These are phyloP conservation scores for Neotoxoptera formosana DNA, from an alignment of 1,140 invertebrate genomes.

Conservation along the genomic window DNA sequence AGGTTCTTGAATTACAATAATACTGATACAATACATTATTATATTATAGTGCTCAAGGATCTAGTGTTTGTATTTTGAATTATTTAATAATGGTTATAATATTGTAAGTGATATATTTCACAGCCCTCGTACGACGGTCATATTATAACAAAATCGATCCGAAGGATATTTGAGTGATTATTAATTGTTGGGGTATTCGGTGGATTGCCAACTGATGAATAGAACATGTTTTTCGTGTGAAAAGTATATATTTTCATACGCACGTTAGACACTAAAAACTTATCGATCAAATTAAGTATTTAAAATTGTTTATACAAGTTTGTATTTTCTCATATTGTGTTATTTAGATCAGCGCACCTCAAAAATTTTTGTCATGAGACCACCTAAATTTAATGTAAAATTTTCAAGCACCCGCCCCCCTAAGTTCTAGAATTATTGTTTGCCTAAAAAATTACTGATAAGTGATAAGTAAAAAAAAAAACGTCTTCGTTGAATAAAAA, in stretches of 20 bases:
- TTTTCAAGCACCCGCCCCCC: no score
- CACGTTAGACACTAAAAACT: not conserved
- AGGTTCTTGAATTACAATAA: slow-evolving; percentile 28
- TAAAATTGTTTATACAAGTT: not conserved
- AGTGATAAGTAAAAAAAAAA: no score
- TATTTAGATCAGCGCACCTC: no score
- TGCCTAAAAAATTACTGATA: no score
- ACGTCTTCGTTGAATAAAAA: no score
- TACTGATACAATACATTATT: not conserved
- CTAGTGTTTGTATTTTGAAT: not conserved
- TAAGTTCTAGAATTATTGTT: no score
- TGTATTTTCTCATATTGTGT: no score
- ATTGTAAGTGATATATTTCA: not conserved
- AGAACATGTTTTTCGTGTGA: not conserved
- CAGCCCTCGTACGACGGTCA: not conserved
- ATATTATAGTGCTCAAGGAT: slow-evolving; percentile 29
- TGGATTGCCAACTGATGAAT: not conserved
- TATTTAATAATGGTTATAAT: not conserved
- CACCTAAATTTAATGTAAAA: no score
- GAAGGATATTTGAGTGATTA: not conserved
- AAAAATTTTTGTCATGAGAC: no score
- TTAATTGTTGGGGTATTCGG: not conserved
- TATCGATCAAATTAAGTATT: not conserved
- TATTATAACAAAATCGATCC: not conserved
- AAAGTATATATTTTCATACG: not conserved